Evolutionary conservation across 2,888 invertebrate genomes (phyloP), one percentile per base, ranked within the genome.

Genomic region (Sylvicola fuscatus): DNA sequence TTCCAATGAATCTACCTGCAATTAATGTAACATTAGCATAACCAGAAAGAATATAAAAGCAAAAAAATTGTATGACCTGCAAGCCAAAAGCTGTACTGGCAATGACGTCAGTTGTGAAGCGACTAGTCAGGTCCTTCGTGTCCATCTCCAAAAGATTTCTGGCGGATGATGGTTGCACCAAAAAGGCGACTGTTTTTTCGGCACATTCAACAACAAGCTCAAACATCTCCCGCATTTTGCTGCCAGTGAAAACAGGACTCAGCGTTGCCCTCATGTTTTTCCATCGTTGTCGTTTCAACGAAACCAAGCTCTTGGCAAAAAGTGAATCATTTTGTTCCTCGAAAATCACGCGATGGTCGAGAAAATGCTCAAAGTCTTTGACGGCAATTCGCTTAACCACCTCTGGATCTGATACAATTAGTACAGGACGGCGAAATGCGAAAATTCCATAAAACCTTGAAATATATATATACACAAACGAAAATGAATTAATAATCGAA

Each of bases 351-450:
- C 59, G 54, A 43, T 65, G 65, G 45, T 68, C 64, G 0, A 60
- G 41, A 43, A 68, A 68, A 41, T 62, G 61, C 32, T 68, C 68
- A 28, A 70, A 70, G 39, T 70, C 65, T 43, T 68, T 70, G 1
- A 70, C 56, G 0, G 63, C 58, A 13, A 68, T 59, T 32, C 49
- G 56, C 40, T 66, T 68, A 3, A 68, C 53, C n/a, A 69, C 37
- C 28, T 68, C 67, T 0, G 65, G 65, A 45, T 68, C 68, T 1
- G 62, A 52, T n/a, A 70, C 50, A 27, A 67, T 39, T 4, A 63
- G 37, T 0, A 60, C 37, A 0, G 64, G 64, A 0, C 40, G 42
- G 0, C 51, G 38, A 21, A 65, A 57, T 43, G 65, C 64, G 38
- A 54, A 66, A 28, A 53, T 46, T 2, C 67, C 68, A 3, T 54